These are phyloP conservation scores for Brachionus sp. DNA, from an alignment of 1,140 invertebrate species.

Conservation along the genomic window DNA sequence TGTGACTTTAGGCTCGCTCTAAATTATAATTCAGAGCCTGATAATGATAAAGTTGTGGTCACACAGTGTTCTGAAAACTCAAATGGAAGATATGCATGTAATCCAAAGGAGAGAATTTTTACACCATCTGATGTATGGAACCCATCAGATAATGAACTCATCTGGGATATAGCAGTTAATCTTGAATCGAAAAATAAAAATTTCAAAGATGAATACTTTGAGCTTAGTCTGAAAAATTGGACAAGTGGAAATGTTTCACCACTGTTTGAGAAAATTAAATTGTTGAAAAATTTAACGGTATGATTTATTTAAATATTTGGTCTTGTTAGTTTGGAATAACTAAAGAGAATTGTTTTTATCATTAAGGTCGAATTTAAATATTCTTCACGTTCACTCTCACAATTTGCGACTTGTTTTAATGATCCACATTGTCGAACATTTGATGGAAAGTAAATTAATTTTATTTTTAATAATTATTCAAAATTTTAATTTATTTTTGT, in stretches of 20 bases:
- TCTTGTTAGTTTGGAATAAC: too few species aligned
- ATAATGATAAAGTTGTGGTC: not conserved
- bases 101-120: not conserved
- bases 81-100: not conserved
- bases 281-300: not conserved
- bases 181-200: conserved; percentile 11
- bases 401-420: conserved; percentile 1
- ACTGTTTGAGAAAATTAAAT: not conserved
- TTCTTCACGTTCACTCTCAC: not conserved
- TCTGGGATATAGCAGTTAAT: not conserved
- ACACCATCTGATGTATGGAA: not conserved
- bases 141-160: not conserved
- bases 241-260: not conserved
- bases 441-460: not conserved
- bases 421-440: conserved; percentile 22
- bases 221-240: not conserved
- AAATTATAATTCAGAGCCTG: not conserved
- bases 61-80: not conserved
- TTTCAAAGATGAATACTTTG: not conserved
- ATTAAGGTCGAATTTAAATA: not conserved
- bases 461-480: not conserved
- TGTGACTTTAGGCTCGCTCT: not conserved
- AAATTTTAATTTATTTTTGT: not conserved
- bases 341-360: too few species aligned
- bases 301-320: not conserved